phyloP scores from a whole-genome alignment of 2,797 vertebrate genomes.

The Galagoides demidoff region DNA sequence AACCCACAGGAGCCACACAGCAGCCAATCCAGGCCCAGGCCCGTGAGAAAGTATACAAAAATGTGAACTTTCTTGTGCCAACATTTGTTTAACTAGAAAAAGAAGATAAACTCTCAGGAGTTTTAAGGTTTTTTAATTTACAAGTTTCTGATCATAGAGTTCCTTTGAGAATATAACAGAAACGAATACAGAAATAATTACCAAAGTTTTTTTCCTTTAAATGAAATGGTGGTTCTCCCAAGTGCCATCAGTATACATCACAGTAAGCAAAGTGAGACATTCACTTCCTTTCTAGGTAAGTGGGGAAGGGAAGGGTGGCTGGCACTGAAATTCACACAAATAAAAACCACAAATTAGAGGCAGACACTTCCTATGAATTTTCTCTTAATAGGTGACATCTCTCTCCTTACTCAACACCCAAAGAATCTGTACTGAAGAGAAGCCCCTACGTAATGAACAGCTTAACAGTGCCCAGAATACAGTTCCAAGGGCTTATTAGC shows the following conservation, averaged over 20 bases:
- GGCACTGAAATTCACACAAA: not conserved
- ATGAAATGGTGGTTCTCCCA: not conserved
- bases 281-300: not conserved
- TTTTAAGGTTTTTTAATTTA: not conserved
- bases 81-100: not conserved
- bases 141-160: not conserved
- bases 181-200: not conserved
- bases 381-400: not conserved
- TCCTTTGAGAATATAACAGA: not conserved
- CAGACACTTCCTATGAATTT: not conserved
- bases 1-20: not conserved
- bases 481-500: not conserved
- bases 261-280: not conserved
- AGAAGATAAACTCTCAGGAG: not conserved
- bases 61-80: not conserved
- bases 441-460: not conserved
- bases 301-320: rapidly evolving
- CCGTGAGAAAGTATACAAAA: not conserved
- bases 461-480: not conserved
- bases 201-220: not conserved
- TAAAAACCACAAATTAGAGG: not conserved
- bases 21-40: no score
- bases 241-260: not conserved
- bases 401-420: not conserved
- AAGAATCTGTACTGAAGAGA: not conserved